Conservation (phyloP, 2,888 invertebrate genomes). For the Frankliniella intonsa region DNA sequence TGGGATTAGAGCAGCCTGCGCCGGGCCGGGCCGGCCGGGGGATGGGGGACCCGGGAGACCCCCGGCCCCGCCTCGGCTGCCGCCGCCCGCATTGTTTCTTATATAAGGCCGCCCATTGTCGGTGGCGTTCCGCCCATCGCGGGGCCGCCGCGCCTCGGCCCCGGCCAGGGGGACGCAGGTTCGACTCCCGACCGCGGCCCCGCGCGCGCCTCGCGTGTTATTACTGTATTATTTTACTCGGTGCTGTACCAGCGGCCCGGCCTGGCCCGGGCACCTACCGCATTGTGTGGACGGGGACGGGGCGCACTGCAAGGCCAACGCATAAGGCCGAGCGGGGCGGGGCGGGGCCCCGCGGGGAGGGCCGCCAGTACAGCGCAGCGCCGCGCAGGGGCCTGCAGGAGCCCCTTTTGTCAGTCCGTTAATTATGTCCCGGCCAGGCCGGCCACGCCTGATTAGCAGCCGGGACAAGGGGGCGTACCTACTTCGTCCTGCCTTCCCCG, state of each 20-base stretch:
- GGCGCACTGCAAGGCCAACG: neutral
- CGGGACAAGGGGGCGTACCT: neutral
- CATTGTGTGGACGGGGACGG: too few species aligned
- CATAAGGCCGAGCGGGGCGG: neutral
- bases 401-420: conserved; percentile 9
- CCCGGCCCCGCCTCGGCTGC: neutral
- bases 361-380: neutral
- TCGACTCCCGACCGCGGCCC: too few species aligned
- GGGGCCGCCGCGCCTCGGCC: neutral
- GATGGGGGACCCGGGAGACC: neutral
- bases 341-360: neutral
- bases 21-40: too few species aligned
- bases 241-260: too few species aligned
- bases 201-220: too few species aligned
- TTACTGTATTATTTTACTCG: too few species aligned
- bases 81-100: neutral
- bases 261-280: too few species aligned
- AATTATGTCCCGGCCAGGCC: neutral
- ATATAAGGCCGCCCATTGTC: conserved; percentile 21
- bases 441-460: conserved; percentile 16
- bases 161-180: too few species aligned
- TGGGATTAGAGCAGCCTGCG: neutral
- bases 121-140: neutral
- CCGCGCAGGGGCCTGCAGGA: neutral
- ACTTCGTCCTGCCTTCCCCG: too few species aligned